Base-by-base conservation (phyloP, 1,140 invertebrate species). In the Drosophila asahinai region DNA sequence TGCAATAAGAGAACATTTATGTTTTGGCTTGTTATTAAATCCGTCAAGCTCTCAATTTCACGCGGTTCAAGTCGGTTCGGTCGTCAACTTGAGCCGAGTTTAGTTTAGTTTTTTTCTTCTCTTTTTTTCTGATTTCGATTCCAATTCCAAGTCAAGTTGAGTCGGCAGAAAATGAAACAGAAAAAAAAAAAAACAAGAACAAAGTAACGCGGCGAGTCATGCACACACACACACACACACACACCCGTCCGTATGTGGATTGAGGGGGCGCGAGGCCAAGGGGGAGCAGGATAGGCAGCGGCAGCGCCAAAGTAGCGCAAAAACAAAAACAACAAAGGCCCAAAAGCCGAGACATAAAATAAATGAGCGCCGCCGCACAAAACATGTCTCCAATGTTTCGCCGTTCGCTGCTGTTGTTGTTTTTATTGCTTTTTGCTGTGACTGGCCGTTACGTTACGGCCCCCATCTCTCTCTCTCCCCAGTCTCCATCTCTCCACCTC, bases 371-470 rank as follows among this genome's bases (percentile, higher is more conserved):
- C 80, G 76, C 76, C 76, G 84, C 84, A 78, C 83, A 86, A 57
- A 86, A 86, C 83, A 86, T 86, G 83, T 86, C 83, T 86, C 83
- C 83, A 86, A 86, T 86, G 76, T 74, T 82, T 80, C 65, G 63
- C 66, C 79, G 48, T 60, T 61, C 19, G 77, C 54, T 66, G 33
- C 38, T 55, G 62, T 52, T 78, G 60, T 48, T 83, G 65, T 67
- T 68, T 63, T 67, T 84, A 66, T 80, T 76, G 72, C 51, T 80
- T 60, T 75, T 79, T 65, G 80, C 67, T 75, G 70, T 80, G 80
- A 80, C 77, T 80, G 76, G 77, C 66, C 60, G 77, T 71, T 80
- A 79, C 70, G 55, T 72, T 57, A 40, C 36, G 54, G 40, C 42
- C 49, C 76, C 75, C 74, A 64, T 51, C 45, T 52, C 65, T 40